Conservation (phyloP, 1,140 invertebrate species). For the Hylaeus anthracinus region DNA sequence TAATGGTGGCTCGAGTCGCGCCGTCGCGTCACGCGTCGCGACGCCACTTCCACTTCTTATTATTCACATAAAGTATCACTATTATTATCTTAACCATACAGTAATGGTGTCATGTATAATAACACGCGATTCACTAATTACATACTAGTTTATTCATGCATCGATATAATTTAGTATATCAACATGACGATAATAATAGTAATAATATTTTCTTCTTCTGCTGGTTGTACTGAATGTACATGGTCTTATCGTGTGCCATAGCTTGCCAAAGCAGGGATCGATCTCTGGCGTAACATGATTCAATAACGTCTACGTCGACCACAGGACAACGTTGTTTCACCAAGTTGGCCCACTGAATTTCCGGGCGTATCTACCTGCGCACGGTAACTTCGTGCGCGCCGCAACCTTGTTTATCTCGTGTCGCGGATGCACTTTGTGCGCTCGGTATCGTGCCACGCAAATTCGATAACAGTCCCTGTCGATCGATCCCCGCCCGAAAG, state of each 20-base stretch:
- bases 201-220: too few relatives aligned
- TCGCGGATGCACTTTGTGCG: conserved; percentile 36
- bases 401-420: conserved; percentile 42
- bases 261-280: conserved; percentile 32
- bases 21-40: conserved; percentile 13
- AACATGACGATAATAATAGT: too few relatives aligned
- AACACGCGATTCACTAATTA: too few relatives aligned
- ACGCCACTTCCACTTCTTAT: too few relatives aligned
- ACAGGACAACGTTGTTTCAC: conserved; percentile 61
- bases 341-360: conserved; percentile 27
- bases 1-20: conserved; percentile 3
- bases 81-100: too few relatives aligned
- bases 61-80: too few relatives aligned
- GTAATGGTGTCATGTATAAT: too few relatives aligned
- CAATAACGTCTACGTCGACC: conserved; percentile 64
- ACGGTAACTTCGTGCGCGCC: conserved; percentile 46
- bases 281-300: conserved; percentile 67
- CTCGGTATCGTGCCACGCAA: conserved; percentile 18
- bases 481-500: conserved; percentile 4
- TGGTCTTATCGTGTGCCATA: neutral
- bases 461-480: conserved; percentile 28
- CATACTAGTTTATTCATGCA: too few relatives aligned
- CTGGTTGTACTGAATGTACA: too few relatives aligned
- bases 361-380: conserved; percentile 13
- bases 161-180: too few relatives aligned